Evolutionary conservation across 2,888 invertebrate genomes (phyloP).

Genomic region (Lampropteryx suffumata): DNA sequence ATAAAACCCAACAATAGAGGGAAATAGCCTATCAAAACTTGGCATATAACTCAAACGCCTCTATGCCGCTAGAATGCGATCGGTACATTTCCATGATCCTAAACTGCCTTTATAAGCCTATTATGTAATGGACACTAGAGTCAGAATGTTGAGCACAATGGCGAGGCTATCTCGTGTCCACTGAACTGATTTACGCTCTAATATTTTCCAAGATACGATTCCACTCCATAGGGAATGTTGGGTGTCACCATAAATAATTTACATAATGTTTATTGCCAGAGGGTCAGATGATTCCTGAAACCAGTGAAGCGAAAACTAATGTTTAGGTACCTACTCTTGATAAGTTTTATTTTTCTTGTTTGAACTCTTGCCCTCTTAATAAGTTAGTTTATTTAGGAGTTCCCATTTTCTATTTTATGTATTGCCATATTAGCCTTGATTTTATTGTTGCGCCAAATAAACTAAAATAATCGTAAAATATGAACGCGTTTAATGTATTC

Average conservation of each 20-base stretch:
- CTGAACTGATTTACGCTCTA: slow-evolving; percentile 60
- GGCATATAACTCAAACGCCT: slow-evolving; percentile 56
- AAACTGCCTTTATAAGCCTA: slow-evolving; percentile 63
- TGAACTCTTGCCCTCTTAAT: neutral
- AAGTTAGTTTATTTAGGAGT: too few relatives aligned
- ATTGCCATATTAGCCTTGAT: neutral
- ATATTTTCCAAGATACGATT: slow-evolving; percentile 57
- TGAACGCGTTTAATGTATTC: too few relatives aligned
- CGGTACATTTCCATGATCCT: slow-evolving; percentile 58
- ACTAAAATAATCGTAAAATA: too few relatives aligned
- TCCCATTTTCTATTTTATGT: too few relatives aligned
- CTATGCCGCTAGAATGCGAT: slow-evolving; percentile 47
- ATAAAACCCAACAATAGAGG: slow-evolving; percentile 49
- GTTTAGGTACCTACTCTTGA: neutral
- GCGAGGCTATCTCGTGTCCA: slow-evolving; percentile 52
- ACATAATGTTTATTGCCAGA: slow-evolving; percentile 36
- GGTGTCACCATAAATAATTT: slow-evolving; percentile 57
- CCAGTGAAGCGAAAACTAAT: slow-evolving; percentile 8
- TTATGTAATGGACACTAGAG: slow-evolving; percentile 60
- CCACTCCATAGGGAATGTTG: slow-evolving; percentile 43
- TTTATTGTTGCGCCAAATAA: too few relatives aligned
- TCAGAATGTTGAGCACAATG: slow-evolving; percentile 55
- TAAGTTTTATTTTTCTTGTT: neutral
- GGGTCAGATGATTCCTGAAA: slow-evolving; percentile 15
- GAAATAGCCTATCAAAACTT: slow-evolving; percentile 60